Evolutionary conservation across 2,113 vertebrate genomes (phyloP).

Genomic region (Tragelaphus imberbis): DNA sequence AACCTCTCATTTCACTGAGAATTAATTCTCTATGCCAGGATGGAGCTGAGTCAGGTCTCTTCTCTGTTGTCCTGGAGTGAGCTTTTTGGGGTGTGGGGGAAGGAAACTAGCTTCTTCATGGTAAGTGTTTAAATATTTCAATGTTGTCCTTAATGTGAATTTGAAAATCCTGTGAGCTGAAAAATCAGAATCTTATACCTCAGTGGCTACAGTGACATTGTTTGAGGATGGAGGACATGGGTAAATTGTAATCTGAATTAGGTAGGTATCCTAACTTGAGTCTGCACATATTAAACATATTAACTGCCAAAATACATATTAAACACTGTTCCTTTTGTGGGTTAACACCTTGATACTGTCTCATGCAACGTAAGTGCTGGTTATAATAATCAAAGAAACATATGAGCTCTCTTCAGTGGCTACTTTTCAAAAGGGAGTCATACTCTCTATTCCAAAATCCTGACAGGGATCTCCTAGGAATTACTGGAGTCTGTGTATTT

Average conservation of each 20-base stretch:
- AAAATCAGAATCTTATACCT: neutral
- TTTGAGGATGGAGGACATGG: neutral
- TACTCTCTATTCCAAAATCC: conserved; percentile 7
- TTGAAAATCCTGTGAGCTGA: neutral
- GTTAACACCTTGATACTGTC: neutral
- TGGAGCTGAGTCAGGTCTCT: neutral
- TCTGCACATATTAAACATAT: neutral
- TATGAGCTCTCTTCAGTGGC: neutral
- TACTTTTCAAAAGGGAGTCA: conserved; percentile 7
- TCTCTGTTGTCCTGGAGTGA: neutral
- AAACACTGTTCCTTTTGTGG: neutral
- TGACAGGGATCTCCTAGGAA: conserved; percentile 13
- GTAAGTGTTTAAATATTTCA: neutral
- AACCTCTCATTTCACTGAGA: conserved; percentile 39
- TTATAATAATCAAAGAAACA: neutral
- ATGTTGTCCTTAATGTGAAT: neutral
- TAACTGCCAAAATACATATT: neutral
- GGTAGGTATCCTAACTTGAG: neutral
- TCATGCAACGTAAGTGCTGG: neutral
- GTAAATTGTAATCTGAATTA: neutral
- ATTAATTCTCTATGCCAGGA: neutral
- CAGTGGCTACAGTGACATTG: neutral
- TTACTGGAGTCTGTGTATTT: neutral
- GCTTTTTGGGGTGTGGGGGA: neutral
- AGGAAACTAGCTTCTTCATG: neutral